Percentiles rank a stretch among this genome's conserved stretches.
Conservation (phyloP, 2,797 vertebrate genomes). For the Halcyon smyrnensis region DNA sequence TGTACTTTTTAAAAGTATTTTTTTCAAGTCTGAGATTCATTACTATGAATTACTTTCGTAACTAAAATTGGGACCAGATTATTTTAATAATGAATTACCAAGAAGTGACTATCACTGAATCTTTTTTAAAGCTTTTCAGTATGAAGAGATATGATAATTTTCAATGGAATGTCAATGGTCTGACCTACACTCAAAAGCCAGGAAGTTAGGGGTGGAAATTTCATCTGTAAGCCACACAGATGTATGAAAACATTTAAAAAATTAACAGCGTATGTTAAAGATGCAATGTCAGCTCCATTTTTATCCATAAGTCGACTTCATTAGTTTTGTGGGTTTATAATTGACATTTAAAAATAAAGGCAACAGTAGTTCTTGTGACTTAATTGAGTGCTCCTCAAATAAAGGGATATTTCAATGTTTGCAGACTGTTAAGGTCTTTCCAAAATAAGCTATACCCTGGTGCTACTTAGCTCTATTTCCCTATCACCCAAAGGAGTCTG, state of each 20-base stretch:
- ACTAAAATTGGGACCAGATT: background rate
- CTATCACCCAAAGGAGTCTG: conserved; percentile 25
- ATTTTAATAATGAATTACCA: conserved; percentile 36
- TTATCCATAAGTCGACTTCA: conserved; percentile 30
- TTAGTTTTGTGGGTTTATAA: conserved; percentile 55
- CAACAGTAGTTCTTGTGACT: conserved; percentile 24
- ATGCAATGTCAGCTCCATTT: conserved; percentile 35
- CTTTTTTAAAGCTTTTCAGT: conserved; percentile 17
- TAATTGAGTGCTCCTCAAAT: conserved; percentile 29
- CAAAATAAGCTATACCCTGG: conserved; percentile 41
- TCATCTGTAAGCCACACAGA: conserved; percentile 45
- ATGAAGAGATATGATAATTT: background rate
- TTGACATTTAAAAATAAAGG: conserved; percentile 36
- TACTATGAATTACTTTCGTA: background rate
- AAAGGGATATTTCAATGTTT: conserved; percentile 32
- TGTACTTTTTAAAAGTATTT: background rate
- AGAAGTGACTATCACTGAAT: background rate
- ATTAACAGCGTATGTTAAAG: conserved; percentile 47
- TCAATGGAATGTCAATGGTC: conserved; percentile 28
- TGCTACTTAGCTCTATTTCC: conserved; percentile 33
- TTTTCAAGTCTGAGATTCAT: background rate
- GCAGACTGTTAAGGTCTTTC: conserved; percentile 59
- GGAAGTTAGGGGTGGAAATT: conserved; percentile 23
- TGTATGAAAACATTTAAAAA: conserved; percentile 33
- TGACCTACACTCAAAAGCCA: conserved; percentile 9